Conservation (phyloP, 2,797 vertebrate species). For the Anabacerthia variegaticeps region DNA sequence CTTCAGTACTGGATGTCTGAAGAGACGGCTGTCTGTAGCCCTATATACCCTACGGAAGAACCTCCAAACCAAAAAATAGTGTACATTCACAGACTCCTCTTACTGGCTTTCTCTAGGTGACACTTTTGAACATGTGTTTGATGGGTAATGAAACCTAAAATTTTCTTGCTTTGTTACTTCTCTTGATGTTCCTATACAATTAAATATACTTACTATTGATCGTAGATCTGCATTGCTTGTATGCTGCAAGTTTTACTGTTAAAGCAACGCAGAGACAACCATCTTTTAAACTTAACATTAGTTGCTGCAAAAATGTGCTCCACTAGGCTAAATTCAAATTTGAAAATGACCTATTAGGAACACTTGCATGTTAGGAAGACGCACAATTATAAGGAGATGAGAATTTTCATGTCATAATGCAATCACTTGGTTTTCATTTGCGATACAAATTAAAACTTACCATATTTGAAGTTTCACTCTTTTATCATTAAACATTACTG, state of each 20-base stretch:
- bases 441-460: conserved; percentile 62
- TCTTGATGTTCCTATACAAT: neutral
- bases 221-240: neutral
- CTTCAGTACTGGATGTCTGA: neutral
- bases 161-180: neutral
- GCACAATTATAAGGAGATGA: neutral
- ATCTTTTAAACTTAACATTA: neutral
- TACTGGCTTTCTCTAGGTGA: neutral
- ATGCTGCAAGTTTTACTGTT: neutral
- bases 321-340: neutral
- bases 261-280: neutral
- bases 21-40: neutral
- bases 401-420: neutral
- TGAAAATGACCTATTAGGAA: neutral
- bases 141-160: neutral
- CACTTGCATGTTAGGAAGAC: neutral
- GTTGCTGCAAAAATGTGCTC: neutral
- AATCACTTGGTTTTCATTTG: neutral
- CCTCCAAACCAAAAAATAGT: neutral
- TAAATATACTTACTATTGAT: neutral
- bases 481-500: conserved; percentile 55
- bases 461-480: conserved; percentile 78
- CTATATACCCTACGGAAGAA: neutral
- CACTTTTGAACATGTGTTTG: neutral
- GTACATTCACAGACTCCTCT: neutral